Evolutionary conservation across 2,888 invertebrate species (phyloP).

Genomic region (Acrocera orbiculus): DNA sequence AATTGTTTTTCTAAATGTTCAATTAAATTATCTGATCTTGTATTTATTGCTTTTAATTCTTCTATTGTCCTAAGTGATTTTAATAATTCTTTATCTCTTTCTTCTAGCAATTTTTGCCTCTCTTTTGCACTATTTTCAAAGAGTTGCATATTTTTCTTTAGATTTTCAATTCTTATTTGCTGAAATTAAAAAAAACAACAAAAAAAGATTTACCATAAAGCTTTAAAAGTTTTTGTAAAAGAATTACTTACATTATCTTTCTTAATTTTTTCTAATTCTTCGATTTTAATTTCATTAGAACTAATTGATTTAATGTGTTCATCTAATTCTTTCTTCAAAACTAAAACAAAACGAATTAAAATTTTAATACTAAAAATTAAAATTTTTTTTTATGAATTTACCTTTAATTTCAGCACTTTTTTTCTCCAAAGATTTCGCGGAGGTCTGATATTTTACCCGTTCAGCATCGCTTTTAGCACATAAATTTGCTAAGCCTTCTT

Average conservation of each 20-base stretch:
- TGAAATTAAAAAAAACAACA: neutral
- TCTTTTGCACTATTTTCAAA: conserved; percentile 25
- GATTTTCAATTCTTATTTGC: conserved; percentile 11
- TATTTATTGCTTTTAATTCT: conserved; percentile 24
- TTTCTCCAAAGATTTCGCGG: conserved; percentile 18
- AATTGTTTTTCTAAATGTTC: conserved; percentile 25
- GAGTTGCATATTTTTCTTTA: conserved; percentile 24
- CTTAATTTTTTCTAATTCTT: conserved; percentile 19
- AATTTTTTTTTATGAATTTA: conserved; percentile 9
- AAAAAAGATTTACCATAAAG: too few relatives aligned
- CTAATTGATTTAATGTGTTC: conserved; percentile 16
- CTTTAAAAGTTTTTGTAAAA: too few relatives aligned
- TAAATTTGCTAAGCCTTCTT: conserved; percentile 21
- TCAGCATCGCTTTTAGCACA: conserved; percentile 23
- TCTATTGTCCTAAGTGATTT: conserved; percentile 24
- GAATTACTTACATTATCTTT: conserved; percentile 21
- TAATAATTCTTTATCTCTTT: conserved; percentile 22
- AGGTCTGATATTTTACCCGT: neutral
- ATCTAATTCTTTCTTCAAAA: conserved; percentile 21
- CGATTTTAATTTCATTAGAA: conserved; percentile 16
- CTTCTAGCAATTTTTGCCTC: conserved; percentile 22
- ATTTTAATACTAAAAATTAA: neutral
- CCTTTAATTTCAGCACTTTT: conserved; percentile 23
- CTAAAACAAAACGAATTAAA: conserved; percentile 8
- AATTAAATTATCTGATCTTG: conserved; percentile 25